Evolutionary conservation across 2,797 vertebrate species (phyloP).

Genomic region (Gambelia wislizenii): DNA sequence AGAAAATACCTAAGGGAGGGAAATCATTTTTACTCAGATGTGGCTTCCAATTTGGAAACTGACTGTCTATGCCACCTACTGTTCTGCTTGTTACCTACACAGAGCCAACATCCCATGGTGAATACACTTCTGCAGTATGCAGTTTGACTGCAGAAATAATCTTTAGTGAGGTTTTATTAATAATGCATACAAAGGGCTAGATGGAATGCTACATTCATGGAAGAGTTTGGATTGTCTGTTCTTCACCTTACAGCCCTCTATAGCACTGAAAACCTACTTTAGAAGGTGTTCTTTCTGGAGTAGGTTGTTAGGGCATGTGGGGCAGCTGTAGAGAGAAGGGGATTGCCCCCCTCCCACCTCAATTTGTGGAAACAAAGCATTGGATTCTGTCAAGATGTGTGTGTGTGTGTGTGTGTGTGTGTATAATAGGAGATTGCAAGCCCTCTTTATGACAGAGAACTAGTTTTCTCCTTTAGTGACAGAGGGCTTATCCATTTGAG

Average conservation of each 20-base stretch:
- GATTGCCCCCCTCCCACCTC: neutral
- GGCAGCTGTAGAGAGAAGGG: neutral
- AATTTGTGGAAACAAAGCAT: neutral
- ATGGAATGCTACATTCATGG: neutral
- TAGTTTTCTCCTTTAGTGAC: conserved; percentile 29
- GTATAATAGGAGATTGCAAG: neutral
- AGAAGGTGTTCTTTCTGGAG: neutral
- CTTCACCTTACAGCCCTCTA: neutral
- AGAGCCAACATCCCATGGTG: neutral
- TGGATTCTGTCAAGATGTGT: neutral
- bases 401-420: too few relatives aligned
- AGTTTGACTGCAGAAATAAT: neutral
- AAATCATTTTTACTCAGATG: neutral
- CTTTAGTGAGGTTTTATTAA: neutral
- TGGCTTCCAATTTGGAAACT: neutral
- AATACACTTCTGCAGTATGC: neutral
- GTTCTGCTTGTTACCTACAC: neutral
- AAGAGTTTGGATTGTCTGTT: neutral
- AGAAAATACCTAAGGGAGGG: neutral
- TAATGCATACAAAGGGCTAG: neutral
- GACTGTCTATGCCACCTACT: neutral
- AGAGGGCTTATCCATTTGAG: too few relatives aligned
- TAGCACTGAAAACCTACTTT: neutral
- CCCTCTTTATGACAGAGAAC: neutral
- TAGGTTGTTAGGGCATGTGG: neutral